Evolutionary conservation across 2,888 invertebrate species (phyloP).

Genomic region (Colostygia pectinataria): DNA sequence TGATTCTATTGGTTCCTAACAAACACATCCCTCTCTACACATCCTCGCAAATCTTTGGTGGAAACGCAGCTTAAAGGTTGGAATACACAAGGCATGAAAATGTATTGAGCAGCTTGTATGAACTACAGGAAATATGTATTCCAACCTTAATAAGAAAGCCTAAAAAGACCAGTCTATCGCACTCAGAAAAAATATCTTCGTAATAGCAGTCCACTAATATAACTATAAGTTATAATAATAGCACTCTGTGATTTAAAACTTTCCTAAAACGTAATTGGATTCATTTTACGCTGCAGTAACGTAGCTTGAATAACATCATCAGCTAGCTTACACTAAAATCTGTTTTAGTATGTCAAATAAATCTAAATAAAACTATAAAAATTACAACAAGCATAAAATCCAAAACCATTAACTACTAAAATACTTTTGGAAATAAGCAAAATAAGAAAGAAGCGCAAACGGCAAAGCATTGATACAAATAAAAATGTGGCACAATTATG

Average conservation of each 20-base stretch:
- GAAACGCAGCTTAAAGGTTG: no score
- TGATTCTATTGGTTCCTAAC: no score
- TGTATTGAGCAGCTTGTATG: no score
- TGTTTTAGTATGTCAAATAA: slow-evolving; percentile 11
- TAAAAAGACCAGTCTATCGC: no score
- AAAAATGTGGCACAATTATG: slow-evolving; percentile 21
- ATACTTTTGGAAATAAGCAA: slow-evolving; percentile 31
- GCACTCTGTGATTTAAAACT: slow-evolving; percentile 16
- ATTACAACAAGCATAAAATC: slow-evolving; percentile 16
- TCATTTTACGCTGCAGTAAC: slow-evolving; percentile 4
- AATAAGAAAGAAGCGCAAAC: slow-evolving; percentile 37
- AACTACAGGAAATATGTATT: no score
- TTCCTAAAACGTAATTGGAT: slow-evolving; percentile 7
- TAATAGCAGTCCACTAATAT: no score
- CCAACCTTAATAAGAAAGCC: no score
- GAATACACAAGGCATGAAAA: no score
- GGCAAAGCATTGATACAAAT: slow-evolving; percentile 43
- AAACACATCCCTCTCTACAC: no score
- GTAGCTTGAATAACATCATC: slow-evolving; percentile 16
- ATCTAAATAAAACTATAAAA: slow-evolving; percentile 6
- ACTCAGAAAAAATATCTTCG: no score
- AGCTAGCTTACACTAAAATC: slow-evolving; percentile 28
- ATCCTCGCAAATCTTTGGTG: no score
- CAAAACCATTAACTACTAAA: slow-evolving; percentile 22
- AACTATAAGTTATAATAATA: not conserved